Percentiles rank a stretch among this genome's conserved stretches.
Conservation (phyloP, 2,797 vertebrate species). For the Myotis daubentonii region DNA sequence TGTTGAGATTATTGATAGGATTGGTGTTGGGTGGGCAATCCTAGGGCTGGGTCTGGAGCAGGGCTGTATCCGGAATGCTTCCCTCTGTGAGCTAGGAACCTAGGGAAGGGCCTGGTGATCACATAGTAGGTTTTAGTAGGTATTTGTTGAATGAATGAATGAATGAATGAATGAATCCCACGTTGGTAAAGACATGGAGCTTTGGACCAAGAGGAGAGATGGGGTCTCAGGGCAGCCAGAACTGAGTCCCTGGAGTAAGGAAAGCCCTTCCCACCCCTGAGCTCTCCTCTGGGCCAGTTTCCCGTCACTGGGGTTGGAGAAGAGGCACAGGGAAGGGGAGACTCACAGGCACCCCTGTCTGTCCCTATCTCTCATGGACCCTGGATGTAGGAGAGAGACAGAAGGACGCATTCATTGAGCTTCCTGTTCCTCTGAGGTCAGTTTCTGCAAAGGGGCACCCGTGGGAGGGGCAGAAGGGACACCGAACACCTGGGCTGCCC, state of each 20-base stretch:
- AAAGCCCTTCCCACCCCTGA: neutral
- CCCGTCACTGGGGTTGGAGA: neutral
- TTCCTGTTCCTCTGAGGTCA: neutral
- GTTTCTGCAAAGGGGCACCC: neutral
- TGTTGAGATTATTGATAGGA: neutral
- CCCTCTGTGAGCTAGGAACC: neutral
- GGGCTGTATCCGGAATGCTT: neutral
- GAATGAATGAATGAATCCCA: neutral
- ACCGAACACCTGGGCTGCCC: fast-evolving
- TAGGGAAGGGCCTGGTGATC: neutral
- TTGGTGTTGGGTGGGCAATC: neutral
- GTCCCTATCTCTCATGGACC: fast-evolving
- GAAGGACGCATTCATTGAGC: fast-evolving
- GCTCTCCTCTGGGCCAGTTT: neutral
- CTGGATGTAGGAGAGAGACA: neutral
- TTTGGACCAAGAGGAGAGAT: neutral
- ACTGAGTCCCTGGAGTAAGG: neutral
- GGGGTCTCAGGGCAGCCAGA: neutral
- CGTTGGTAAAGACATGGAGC: neutral
- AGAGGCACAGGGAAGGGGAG: neutral
- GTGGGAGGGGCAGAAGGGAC: fast-evolving
- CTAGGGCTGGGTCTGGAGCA: neutral
- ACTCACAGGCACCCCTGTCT: neutral
- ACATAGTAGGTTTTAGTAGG: neutral
- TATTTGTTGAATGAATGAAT: neutral